Evolutionary conservation across 2,888 invertebrate genomes (phyloP), one percentile per base, ranked within the genome.

Genomic region (Dioctria linearis): DNA sequence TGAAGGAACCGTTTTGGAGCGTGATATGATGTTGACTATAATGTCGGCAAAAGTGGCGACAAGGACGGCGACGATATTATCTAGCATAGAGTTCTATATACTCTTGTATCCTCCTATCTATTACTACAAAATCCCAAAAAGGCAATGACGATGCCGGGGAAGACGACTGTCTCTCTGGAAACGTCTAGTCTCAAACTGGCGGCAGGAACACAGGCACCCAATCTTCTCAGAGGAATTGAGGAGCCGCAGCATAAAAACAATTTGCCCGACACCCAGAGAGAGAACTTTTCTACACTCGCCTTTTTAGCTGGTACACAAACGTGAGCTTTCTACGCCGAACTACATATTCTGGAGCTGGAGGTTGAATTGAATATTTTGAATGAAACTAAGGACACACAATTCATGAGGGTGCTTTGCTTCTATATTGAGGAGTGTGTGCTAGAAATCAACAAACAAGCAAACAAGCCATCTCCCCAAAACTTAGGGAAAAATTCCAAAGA

Each of bases 151-250:
- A 79, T 65, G 25, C 46, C 40, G 73, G 37, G 46, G 82, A 83
- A 80, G 83, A 83, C 83, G 82, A 83, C 82, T 67, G 79, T 79
- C 79, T 83, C 82, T 83, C 76, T 82, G 83, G 83, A 80, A 81
- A 82, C 83, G 83, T 83, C 83, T 83, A 80, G 83, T 81, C 83
- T 78, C 80, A 80, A 78, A 80, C 79, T 79, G 84, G 83, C 84
- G 84, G 81, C 84, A 84, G 84, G 83, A 83, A 82, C 83, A 78
- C 81, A 83, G 83, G 84, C 84, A 84, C 83, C 84, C 82, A 63
- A 82, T 82, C 79, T 78, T 80, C 80, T 81, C 65, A 65, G 78
- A 82, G 82, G 82, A 82, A 82, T 78, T 78, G 54, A 81, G 82
- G 82, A 82, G 82, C 82, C 82, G 82, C 81, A 75, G 79, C 80